Percentiles rank a stretch among this genome's conserved stretches.
phyloP scores from a whole-genome alignment of 2,113 vertebrate genomes.

The Prietella phreatophila region DNA sequence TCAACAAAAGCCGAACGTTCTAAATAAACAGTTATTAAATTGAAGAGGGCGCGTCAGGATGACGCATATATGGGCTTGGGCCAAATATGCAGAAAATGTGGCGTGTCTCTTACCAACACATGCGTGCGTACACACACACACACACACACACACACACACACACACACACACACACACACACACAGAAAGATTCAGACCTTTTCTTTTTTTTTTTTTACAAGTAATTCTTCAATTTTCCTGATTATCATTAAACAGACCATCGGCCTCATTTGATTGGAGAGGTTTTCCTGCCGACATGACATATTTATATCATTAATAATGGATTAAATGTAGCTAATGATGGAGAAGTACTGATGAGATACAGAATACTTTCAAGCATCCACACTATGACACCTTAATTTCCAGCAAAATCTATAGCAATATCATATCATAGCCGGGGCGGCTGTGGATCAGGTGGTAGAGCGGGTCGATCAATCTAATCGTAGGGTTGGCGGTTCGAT shows the following conservation, averaged over 20 bases:
- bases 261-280: background rate
- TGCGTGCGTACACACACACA: too few relatives aligned
- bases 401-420: background rate
- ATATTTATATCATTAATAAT: background rate
- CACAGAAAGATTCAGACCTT: too few relatives aligned
- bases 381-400: background rate
- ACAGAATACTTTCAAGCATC: background rate
- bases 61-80: too few relatives aligned
- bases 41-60: too few relatives aligned
- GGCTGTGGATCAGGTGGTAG: too few relatives aligned
- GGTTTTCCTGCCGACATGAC: background rate
- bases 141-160: too few relatives aligned
- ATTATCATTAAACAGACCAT: background rate
- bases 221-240: background rate
- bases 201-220: background rate
- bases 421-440: background rate
- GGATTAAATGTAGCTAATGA: background rate
- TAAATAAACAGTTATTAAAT: background rate
- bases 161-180: too few relatives aligned
- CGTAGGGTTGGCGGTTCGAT: too few relatives aligned
- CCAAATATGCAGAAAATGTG: too few relatives aligned
- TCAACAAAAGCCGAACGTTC: background rate
- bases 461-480: too few relatives aligned
- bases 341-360: background rate
- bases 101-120: too few relatives aligned